phyloP scores from a whole-genome alignment of 2,113 vertebrate species.

The Progne subis region DNA sequence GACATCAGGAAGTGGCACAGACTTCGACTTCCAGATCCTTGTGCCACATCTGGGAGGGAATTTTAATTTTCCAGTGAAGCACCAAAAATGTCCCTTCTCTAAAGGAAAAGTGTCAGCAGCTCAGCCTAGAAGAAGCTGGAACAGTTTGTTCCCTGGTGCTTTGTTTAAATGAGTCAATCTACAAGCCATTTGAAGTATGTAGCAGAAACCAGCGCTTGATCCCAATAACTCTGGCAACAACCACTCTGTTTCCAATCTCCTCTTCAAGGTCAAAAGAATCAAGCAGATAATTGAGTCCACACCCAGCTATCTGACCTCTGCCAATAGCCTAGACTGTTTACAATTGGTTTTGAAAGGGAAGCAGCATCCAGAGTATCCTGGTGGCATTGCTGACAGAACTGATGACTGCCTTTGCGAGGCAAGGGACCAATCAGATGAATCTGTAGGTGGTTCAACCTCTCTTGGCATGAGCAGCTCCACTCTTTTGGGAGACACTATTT shows the following conservation, averaged over 20 bases:
- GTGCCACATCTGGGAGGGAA: not conserved
- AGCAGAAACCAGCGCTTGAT: slow-evolving; percentile 23
- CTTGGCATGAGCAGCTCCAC: not conserved
- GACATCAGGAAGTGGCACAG: not conserved
- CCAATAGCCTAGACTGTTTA: not conserved
- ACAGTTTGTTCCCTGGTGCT: not conserved
- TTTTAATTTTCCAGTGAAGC: not conserved
- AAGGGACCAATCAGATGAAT: not conserved
- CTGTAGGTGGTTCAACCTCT: not conserved
- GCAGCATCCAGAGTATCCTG: not conserved
- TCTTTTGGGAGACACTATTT: not conserved
- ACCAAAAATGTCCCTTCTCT: not conserved
- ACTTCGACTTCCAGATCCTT: not conserved
- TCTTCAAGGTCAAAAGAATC: slow-evolving; percentile 34
- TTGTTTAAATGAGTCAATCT: not conserved
- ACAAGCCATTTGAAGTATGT: not conserved
- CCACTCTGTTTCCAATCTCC: slow-evolving; percentile 13
- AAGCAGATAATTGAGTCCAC: slow-evolving; percentile 32
- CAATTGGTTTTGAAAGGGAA: not conserved
- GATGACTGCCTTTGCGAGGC: not conserved
- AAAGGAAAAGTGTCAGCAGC: not conserved
- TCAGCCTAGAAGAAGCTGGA: not conserved
- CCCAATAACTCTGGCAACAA: slow-evolving; percentile 25
- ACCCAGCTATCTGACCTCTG: slow-evolving; percentile 9
- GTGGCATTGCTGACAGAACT: not conserved